phyloP scores from a whole-genome alignment of 2,113 vertebrate species.

The Pteropus alecto region DNA sequence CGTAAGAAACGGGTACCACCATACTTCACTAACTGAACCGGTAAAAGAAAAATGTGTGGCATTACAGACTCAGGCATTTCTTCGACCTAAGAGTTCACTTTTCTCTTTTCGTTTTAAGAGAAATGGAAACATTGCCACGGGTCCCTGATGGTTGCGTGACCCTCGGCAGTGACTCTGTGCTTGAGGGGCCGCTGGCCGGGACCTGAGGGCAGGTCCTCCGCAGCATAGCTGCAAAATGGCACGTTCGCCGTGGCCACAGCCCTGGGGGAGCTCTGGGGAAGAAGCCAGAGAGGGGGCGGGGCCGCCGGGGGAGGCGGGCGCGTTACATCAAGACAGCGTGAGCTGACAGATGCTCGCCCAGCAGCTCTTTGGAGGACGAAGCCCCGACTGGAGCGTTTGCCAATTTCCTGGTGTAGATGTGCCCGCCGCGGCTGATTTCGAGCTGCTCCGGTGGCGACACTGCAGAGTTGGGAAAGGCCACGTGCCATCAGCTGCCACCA shows the following conservation, averaged over 20 bases:
- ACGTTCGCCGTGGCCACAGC: background rate
- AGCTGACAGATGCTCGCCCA: background rate
- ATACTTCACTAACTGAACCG: background rate
- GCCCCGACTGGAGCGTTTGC: background rate
- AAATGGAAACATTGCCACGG: background rate
- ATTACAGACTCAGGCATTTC: background rate
- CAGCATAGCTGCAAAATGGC: background rate
- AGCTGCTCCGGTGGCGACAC: accelerated
- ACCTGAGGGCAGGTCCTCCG: no score
- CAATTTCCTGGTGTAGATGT: background rate
- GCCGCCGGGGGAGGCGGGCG: background rate
- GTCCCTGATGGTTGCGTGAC: background rate
- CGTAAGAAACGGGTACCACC: background rate
- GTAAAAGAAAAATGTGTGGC: background rate
- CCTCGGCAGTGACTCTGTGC: background rate
- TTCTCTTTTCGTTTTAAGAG: background rate
- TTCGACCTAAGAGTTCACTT: background rate
- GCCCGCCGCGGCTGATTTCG: accelerated
- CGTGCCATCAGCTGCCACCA: background rate
- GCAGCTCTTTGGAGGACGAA: background rate
- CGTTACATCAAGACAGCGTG: no score
- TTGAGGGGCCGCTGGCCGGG: background rate
- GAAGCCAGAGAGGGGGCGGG: background rate
- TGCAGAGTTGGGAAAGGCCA: accelerated
- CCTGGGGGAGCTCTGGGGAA: no score